Evolutionary conservation across 2,797 vertebrate genomes (phyloP).

Genomic region (Pachyuromys duprasi): DNA sequence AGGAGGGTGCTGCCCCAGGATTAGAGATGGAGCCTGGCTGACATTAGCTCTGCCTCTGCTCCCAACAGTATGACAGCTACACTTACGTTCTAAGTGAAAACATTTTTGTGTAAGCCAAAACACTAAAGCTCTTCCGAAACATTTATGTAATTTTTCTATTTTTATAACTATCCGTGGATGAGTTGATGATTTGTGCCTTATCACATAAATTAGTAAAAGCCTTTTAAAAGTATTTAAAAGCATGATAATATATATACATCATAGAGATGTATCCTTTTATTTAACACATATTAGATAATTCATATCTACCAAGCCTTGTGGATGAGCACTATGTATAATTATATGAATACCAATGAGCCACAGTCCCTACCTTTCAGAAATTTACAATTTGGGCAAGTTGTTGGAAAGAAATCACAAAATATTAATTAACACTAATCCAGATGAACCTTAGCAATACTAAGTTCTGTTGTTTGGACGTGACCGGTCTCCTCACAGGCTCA

Average conservation of each 20-base stretch:
- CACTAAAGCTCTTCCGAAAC: background rate
- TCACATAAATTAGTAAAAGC: background rate
- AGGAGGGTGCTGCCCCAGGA: background rate
- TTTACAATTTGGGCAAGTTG: slow-evolving; percentile 4
- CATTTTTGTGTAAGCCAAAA: slow-evolving; percentile 17
- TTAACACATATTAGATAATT: background rate
- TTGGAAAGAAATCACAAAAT: slow-evolving; percentile 21
- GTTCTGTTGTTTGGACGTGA: background rate
- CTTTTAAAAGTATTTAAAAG: slow-evolving; percentile 1
- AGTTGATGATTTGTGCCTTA: background rate
- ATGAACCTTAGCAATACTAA: background rate
- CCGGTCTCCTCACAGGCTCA: background rate
- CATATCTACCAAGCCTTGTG: background rate
- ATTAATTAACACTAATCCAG: background rate
- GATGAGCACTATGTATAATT: background rate
- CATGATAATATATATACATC: no score
- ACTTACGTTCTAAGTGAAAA: background rate
- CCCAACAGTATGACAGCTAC: background rate
- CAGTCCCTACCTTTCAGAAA: background rate
- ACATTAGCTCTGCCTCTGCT: background rate
- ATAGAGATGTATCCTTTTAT: background rate
- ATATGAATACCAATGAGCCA: background rate
- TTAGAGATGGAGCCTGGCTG: background rate
- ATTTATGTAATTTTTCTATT: background rate
- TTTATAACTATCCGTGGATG: background rate